Evolutionary conservation across 1,140 invertebrate genomes (phyloP).

Genomic region (Bombus haemorrhoidalis): DNA sequence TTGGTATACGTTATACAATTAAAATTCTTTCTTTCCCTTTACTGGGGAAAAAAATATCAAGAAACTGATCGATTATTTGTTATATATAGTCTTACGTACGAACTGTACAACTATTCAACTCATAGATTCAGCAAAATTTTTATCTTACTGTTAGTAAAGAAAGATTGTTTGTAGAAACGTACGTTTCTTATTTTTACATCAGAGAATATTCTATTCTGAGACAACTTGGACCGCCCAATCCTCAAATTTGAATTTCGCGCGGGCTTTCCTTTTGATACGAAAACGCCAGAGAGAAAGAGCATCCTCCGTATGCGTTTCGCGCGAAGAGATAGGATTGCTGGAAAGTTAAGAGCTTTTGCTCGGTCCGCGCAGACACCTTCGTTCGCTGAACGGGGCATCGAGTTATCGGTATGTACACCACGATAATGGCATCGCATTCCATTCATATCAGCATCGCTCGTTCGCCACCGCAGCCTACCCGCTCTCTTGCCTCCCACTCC

Average conservation of each 20-base stretch:
- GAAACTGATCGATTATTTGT: too few relatives aligned
- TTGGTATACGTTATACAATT: background rate
- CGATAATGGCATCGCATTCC: slow-evolving; percentile 80
- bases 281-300: slow-evolving; percentile 6
- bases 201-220: background rate
- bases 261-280: background rate
- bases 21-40: too few relatives aligned
- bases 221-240: background rate
- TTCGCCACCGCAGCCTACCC: slow-evolving; percentile 51
- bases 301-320: background rate
- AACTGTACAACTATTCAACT: too few relatives aligned
- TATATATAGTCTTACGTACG: too few relatives aligned
- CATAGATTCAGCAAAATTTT: too few relatives aligned
- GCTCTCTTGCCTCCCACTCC: slow-evolving; percentile 7
- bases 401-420: slow-evolving; percentile 75
- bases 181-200: too few relatives aligned
- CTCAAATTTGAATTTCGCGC: background rate
- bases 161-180: background rate
- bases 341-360: slow-evolving; percentile 55
- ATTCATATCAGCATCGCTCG: slow-evolving; percentile 77
- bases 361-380: slow-evolving; percentile 28
- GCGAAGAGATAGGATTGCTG: slow-evolving; percentile 26
- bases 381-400: slow-evolving; percentile 53
- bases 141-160: background rate
- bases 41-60: too few relatives aligned